Percentiles rank a stretch among this genome's conserved stretches.
phyloP scores from a whole-genome alignment of 2,113 vertebrate genomes.

The Noctilio leporinus region DNA sequence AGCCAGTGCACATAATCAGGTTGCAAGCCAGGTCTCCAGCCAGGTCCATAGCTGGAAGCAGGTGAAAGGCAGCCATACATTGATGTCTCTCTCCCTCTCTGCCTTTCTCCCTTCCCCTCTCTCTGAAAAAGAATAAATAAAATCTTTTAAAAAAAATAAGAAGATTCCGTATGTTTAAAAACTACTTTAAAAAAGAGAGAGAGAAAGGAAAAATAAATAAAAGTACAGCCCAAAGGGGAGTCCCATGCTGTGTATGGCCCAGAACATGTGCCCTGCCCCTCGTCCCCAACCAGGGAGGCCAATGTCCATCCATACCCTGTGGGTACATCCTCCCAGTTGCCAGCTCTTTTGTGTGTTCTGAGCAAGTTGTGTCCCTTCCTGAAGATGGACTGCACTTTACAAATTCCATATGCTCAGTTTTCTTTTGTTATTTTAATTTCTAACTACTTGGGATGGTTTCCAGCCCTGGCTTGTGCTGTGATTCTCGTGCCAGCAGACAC shows the following conservation, averaged over 20 bases:
- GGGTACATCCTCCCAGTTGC: neutral
- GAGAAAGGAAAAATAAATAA: too few relatives aligned
- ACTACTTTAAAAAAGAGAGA: too few relatives aligned
- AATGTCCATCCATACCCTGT: rapidly evolving
- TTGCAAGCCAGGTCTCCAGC: too few relatives aligned
- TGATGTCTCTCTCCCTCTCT: too few relatives aligned
- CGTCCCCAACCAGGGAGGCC: rapidly evolving
- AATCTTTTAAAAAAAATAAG: too few relatives aligned
- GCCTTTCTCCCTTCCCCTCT: too few relatives aligned
- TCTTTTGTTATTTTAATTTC: slow-evolving; percentile 73
- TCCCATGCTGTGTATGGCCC: rapidly evolving
- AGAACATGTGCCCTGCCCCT: neutral
- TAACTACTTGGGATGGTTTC: slow-evolving; percentile 73
- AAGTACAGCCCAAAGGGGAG: neutral
- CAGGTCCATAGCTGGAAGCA: too few relatives aligned
- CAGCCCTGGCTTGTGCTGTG: slow-evolving; percentile 64
- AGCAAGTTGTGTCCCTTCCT: slow-evolving; percentile 33
- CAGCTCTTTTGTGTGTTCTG: neutral
- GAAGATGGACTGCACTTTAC: slow-evolving; percentile 66
- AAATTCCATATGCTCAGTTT: slow-evolving; percentile 77
- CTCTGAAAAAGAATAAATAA: too few relatives aligned
- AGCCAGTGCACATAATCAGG: too few relatives aligned
- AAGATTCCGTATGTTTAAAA: too few relatives aligned
- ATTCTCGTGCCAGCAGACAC: slow-evolving; percentile 67
- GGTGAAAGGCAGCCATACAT: too few relatives aligned